Evolutionary conservation across 2,797 vertebrate genomes (phyloP).

Genomic region (Dendrocincla tyrannina): DNA sequence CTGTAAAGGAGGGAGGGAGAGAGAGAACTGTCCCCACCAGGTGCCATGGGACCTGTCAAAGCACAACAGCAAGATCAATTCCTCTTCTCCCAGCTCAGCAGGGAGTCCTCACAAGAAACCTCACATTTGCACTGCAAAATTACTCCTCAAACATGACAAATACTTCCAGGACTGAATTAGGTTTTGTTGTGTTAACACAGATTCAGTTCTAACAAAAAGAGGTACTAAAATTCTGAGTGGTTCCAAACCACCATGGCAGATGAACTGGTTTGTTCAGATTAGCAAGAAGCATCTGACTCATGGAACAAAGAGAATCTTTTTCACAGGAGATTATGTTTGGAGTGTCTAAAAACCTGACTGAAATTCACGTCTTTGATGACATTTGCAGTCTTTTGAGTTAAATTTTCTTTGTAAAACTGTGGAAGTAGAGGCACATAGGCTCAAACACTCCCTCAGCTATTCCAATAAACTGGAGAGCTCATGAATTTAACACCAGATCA

Average conservation of each 20-base stretch:
- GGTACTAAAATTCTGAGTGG: not conserved
- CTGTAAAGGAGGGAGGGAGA: not conserved
- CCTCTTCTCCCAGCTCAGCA: not conserved
- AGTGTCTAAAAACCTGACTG: not conserved
- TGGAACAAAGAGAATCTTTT: not conserved
- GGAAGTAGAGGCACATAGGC: not conserved
- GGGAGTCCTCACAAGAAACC: not conserved
- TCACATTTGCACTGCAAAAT: not conserved
- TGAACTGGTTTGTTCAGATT: not conserved
- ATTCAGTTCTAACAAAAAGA: not conserved
- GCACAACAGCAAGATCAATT: not conserved
- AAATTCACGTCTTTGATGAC: not conserved
- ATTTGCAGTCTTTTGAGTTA: not conserved
- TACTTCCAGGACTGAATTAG: not conserved
- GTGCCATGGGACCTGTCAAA: not conserved
- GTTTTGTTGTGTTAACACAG: not conserved
- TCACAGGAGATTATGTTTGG: not conserved
- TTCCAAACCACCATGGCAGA: not conserved
- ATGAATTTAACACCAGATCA: not conserved
- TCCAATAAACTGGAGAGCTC: not conserved
- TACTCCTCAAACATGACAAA: not conserved
- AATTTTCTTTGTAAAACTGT: not conserved
- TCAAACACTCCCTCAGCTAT: not conserved
- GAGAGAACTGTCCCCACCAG: not conserved
- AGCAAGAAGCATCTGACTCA: not conserved